Evolutionary conservation across 2,797 vertebrate genomes (phyloP).

Genomic region (Neostethus bicornis): DNA sequence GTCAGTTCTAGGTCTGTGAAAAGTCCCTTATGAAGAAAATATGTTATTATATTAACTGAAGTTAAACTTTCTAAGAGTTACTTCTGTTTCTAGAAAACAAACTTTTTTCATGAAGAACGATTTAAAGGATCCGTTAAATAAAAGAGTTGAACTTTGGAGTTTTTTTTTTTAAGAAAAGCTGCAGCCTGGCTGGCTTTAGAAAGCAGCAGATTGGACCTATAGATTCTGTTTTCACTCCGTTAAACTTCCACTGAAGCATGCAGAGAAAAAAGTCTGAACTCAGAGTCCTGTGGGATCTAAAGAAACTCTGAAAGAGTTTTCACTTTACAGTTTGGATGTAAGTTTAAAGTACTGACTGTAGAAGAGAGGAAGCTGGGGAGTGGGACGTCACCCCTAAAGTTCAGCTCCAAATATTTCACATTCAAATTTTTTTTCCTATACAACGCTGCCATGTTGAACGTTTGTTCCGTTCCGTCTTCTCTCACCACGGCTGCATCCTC

Average conservation of each 20-base stretch:
- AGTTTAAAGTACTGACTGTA: too few species aligned
- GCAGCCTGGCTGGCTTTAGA: too few species aligned
- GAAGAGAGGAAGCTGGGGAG: too few species aligned
- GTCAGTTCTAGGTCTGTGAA: too few species aligned
- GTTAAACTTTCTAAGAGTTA: background rate
- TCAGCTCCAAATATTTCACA: too few species aligned
- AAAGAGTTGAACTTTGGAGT: slow-evolving; percentile 10
- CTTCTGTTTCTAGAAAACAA: background rate
- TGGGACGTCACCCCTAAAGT: too few species aligned
- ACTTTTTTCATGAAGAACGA: background rate
- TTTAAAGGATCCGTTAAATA: slow-evolving; percentile 5
- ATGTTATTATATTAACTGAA: background rate
- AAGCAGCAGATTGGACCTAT: slow-evolving; percentile 10
- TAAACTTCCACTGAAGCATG: background rate
- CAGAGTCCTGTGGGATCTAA: background rate
- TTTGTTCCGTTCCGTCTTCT: too few species aligned
- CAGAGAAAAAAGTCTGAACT: background rate
- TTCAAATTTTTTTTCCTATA: too few species aligned
- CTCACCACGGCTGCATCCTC: too few species aligned
- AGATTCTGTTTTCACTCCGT: background rate
- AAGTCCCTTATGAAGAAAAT: too few species aligned
- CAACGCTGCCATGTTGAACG: too few species aligned
- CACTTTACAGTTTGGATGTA: background rate
- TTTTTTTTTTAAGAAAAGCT: slow-evolving; percentile 16
- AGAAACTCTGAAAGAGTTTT: background rate